Evolutionary conservation across 2,113 vertebrate genomes (phyloP), one percentile per base, ranked within the genome.

Genomic region (Laticauda laticaudata): DNA sequence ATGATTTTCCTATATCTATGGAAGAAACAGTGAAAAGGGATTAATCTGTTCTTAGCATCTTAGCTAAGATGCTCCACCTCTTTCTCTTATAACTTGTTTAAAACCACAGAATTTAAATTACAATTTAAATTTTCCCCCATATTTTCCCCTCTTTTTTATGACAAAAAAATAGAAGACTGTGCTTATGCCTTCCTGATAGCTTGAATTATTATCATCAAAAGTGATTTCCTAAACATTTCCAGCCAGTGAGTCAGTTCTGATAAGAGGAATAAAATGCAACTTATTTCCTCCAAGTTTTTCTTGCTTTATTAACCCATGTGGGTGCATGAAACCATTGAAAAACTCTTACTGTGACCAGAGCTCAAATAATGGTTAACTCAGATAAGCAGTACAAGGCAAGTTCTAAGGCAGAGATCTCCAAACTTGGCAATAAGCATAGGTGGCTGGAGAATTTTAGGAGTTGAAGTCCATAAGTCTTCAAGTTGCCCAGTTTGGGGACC

Each of bases 201-300:
- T 26, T 85, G 64, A 54, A 56, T 92, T 85, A 81, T 48, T 48
- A 45, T 56, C 55, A 92, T 85, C 75, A 85, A 24, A 90, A 86
- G 92, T 45, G 43, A 59, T 81, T 90, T 93, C 92, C 69, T 90
- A 90, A 86, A 86, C 55, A 86, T 45, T 90, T 86, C 88, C 29
- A 51, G 88, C 81, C 88, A 90, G 90, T 93, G 69, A 90, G 7
- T 90, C 55, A 57, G 54, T 15, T 8, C 55, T 61, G 92, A 93
- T 92, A 93, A 53, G 43, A 51, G 81, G 26, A 54, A 39, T 20
- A 53, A 61, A 90, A 45, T 7, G 61, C 26, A n/a, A 59, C 39
- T 88, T 89, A 88, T 88, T 92, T 88, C 59, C 55, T 88, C 23
- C 29, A 23, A 90, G 39, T 39, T 29, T 90, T 57, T 86, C 29